These are phyloP conservation scores for Macquaria ambigua DNA, from an alignment of 2,113 vertebrate genomes.

Conservation along the genomic window DNA sequence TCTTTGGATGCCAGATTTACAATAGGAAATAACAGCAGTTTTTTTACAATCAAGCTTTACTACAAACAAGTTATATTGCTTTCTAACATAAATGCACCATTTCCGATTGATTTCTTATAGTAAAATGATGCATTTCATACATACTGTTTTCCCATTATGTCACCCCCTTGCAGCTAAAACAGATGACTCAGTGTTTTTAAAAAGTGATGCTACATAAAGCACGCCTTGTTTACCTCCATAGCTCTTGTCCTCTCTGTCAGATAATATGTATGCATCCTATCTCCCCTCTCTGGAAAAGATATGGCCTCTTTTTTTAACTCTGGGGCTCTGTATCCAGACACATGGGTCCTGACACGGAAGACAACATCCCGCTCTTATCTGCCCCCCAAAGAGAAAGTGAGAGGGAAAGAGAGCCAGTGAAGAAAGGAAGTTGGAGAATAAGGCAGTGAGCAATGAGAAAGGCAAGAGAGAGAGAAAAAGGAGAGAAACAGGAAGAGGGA, in stretches of 20 bases:
- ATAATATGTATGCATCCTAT: constrained; percentile 55
- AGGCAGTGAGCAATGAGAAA: background rate
- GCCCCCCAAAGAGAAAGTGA: constrained; percentile 18
- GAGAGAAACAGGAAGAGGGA: constrained; percentile 2
- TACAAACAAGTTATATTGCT: background rate
- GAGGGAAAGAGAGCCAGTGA: background rate
- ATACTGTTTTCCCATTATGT: constrained; percentile 9
- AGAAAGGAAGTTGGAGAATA: background rate
- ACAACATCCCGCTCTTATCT: constrained; percentile 51
- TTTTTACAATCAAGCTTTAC: background rate
- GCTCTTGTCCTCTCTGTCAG: constrained; percentile 57
- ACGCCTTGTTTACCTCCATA: constrained; percentile 56
- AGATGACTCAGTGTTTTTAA: constrained; percentile 42
- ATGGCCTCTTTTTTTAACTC: constrained; percentile 60
- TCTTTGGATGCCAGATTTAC: constrained; percentile 15
- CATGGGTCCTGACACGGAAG: constrained; percentile 44
- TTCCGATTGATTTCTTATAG: background rate
- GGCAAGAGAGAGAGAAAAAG: background rate
- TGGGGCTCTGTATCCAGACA: constrained; percentile 51
- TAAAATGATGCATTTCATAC: constrained; percentile 14
- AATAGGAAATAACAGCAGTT: background rate
- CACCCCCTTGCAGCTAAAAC: constrained; percentile 16
- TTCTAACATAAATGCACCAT: background rate
- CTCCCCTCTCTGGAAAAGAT: constrained; percentile 43
- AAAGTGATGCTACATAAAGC: constrained; percentile 48